Conservation (phyloP, 2,113 vertebrate species). For the Callorhinus ursinus region DNA sequence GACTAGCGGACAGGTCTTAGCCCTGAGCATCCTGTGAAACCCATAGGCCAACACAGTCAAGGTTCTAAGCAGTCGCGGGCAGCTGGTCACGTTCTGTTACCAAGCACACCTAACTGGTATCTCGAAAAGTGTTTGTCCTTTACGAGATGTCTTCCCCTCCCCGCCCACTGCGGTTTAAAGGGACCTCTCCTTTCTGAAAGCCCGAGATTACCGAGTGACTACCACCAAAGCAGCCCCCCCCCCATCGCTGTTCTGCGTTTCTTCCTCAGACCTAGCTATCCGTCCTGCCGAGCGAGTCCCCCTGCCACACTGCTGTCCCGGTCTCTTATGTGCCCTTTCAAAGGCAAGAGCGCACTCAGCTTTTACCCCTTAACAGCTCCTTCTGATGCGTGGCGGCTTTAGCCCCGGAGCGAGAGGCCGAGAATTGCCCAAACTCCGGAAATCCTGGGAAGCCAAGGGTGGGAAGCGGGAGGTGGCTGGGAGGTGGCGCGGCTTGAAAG, state of each 20-base stretch:
- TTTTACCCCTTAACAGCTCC: not conserved
- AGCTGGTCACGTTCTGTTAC: not conserved
- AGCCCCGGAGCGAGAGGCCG: not conserved
- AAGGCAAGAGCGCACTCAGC: not conserved
- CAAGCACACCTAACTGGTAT: not conserved
- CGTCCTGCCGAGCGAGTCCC: not conserved
- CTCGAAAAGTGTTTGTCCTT: not conserved
- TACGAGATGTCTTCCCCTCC: not conserved
- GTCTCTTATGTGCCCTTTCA: not conserved
- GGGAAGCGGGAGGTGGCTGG: not conserved
- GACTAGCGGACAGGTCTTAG: not conserved
- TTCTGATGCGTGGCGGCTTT: not conserved
- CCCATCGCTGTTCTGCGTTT: not conserved
- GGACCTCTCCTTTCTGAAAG: not conserved
- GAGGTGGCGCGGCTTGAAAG: not conserved
- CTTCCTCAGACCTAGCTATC: not conserved
- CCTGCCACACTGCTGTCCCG: rapidly evolving
- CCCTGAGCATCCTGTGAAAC: not conserved
- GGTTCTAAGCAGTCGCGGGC: not conserved
- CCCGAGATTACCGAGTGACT: not conserved
- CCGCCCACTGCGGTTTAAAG: not conserved
- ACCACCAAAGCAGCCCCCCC: not conserved
- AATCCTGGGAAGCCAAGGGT: not conserved
- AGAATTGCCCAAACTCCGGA: not conserved
- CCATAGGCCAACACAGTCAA: not conserved